Conservation (phyloP, 2,888 invertebrate species). For the Hololepta plana region DNA sequence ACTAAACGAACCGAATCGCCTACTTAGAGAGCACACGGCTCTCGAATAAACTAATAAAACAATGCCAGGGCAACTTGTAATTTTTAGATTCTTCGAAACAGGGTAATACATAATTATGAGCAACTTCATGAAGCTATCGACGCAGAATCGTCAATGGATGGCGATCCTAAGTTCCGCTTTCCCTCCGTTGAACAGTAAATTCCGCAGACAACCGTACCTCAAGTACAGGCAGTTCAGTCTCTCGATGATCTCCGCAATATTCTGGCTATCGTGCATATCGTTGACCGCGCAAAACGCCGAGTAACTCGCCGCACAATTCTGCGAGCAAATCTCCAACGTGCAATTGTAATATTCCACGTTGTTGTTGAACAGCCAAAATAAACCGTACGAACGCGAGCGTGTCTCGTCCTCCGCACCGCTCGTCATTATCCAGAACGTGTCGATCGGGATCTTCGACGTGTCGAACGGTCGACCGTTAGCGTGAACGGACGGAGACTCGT, state of each 20-base stretch:
- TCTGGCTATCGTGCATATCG: constrained; percentile 14
- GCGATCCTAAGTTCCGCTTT: constrained; percentile 19
- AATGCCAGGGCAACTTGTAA: too few relatives aligned
- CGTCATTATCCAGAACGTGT: constrained; percentile 24
- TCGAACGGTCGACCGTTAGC: too few relatives aligned
- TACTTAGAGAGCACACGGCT: too few relatives aligned
- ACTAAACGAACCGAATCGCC: too few relatives aligned
- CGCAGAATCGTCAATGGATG: constrained; percentile 20
- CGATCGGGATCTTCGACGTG: constrained; percentile 17
- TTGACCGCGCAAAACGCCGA: constrained; percentile 20
- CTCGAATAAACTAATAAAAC: too few relatives aligned
- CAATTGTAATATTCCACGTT: constrained; percentile 16
- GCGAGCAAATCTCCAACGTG: constrained; percentile 21
- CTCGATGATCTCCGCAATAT: constrained; percentile 14
- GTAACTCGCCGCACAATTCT: constrained; percentile 8
- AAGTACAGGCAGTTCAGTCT: constrained; percentile 19
- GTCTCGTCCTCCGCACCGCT: constrained; percentile 16
- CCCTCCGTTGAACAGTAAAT: constrained; percentile 18
- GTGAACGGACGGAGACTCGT: too few relatives aligned
- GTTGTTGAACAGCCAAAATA: constrained; percentile 22
- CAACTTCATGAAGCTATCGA: too few relatives aligned
- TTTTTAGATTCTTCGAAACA: too few relatives aligned
- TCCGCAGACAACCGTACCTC: constrained; percentile 16
- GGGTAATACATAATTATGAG: too few relatives aligned
- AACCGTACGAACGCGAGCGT: constrained; percentile 14